A percentile compares a stretch with the other conserved stretches of the same genome.
These are phyloP conservation scores for Bursaphelenchus okinawaensis DNA, from an alignment of 2,888 invertebrate genomes.

Conservation along the genomic window DNA sequence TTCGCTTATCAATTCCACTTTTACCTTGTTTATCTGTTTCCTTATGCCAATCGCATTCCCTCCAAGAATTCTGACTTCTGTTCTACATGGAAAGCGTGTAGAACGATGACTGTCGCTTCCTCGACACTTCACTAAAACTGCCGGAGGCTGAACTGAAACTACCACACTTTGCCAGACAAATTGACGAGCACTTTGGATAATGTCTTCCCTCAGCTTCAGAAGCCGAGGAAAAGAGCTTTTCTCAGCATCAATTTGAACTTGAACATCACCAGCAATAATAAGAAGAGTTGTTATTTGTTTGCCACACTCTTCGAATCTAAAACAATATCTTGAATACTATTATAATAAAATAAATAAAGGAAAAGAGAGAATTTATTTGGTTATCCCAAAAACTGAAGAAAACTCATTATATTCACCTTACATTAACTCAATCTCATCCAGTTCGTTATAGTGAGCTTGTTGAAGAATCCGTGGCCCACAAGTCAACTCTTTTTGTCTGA, in stretches of 20 bases:
- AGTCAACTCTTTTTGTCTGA: conserved; percentile 18
- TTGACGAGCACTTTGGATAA: conserved; percentile 15
- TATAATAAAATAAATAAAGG: no score
- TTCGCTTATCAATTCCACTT: conserved; percentile 19
- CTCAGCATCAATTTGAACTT: not conserved
- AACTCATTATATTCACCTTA: not conserved
- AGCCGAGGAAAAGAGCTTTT: not conserved
- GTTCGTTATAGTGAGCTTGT: conserved; percentile 9
- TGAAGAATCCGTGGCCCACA: conserved; percentile 16
- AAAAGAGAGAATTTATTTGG: no score
- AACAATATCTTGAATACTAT: not conserved
- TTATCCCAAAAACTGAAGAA: no score
- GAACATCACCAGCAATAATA: not conserved
- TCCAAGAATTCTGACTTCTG: conserved; percentile 17
- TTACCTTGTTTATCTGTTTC: not conserved
- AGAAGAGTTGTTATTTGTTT: conserved; percentile 12
- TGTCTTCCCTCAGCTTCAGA: conserved; percentile 6
- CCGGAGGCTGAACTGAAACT: conserved; percentile 16
- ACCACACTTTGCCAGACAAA: conserved; percentile 18
- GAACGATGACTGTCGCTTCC: conserved; percentile 19
- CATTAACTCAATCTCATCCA: conserved; percentile 14
- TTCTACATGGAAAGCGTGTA: conserved; percentile 18
- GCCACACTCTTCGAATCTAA: conserved; percentile 18
- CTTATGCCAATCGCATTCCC: conserved; percentile 20
- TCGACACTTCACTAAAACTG: conserved; percentile 19